Conservation (phyloP, 64 coral and sea anemone species). For the Stichodactyla mertensii region DNA sequence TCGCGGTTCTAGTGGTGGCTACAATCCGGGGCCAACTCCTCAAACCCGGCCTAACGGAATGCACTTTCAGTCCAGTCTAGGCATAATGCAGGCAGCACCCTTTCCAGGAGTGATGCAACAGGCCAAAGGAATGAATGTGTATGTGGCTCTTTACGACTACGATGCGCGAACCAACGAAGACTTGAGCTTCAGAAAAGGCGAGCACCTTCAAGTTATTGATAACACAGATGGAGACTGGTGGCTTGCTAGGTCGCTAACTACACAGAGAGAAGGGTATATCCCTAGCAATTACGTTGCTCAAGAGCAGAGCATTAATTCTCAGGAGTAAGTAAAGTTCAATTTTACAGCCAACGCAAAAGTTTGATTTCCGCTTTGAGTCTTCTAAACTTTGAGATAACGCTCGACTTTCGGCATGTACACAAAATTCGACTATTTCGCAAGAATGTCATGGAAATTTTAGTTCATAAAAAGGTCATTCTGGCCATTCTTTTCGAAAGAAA, state of each 20-base stretch:
- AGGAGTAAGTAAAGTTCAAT: conserved; percentile 81
- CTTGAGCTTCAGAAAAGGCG: conserved; percentile 97
- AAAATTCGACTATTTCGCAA: not conserved
- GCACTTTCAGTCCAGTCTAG: conserved; percentile 24
- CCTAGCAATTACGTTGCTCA: conserved; percentile 98
- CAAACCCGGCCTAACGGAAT: not conserved
- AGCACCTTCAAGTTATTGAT: conserved; percentile 89
- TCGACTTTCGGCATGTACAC: conserved; percentile 7
- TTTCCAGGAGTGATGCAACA: conserved; percentile 51
- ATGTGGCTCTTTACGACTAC: conserved; percentile 96
- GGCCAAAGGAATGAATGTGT: conserved; percentile 62
- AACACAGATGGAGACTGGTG: conserved; percentile 99
- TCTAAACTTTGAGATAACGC: not conserved
- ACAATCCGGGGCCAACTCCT: conserved; percentile 19
- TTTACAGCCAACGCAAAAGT: not conserved
- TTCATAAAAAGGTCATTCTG: not conserved
- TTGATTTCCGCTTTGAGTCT: conserved; percentile 22
- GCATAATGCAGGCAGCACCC: conserved; percentile 20
- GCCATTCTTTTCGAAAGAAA: not conserved
- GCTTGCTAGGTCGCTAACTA: conserved; percentile 82
- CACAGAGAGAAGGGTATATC: conserved; percentile 88
- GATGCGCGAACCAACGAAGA: conserved; percentile 96
- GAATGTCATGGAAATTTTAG: no score
- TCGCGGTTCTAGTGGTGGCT: conserved; percentile 11
- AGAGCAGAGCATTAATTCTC: conserved; percentile 85